Conservation (phyloP, 2,888 invertebrate species). For the Drosophila kambysellisi region DNA sequence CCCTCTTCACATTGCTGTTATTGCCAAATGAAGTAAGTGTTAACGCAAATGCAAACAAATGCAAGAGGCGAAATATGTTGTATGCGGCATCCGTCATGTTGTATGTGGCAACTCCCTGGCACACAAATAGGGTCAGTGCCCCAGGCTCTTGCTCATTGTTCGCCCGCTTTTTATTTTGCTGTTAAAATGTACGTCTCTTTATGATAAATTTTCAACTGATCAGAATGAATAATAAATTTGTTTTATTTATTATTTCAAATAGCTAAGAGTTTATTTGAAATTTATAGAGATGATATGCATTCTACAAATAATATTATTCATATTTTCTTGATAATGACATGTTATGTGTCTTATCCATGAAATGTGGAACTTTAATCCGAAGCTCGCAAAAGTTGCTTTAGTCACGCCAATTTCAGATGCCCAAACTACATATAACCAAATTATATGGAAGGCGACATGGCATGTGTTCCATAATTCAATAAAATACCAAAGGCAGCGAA, state of each 20-base stretch:
- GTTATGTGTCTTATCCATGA: background rate
- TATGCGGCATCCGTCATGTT: slow-evolving; percentile 32
- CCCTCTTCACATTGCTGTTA: slow-evolving; percentile 9
- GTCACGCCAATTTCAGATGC: slow-evolving; percentile 2
- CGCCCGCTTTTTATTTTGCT: background rate
- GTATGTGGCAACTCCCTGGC: slow-evolving; percentile 29
- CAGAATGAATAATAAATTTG: background rate
- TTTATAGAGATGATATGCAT: background rate
- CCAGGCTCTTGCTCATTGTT: slow-evolving; percentile 32
- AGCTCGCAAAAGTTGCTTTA: background rate
- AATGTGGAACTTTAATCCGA: background rate
- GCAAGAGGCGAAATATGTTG: slow-evolving; percentile 23
- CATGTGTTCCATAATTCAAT: slow-evolving; percentile 52
- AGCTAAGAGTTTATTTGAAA: no score
- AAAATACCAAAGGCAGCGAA: slow-evolving; percentile 47
- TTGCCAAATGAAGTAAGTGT: slow-evolving; percentile 77
- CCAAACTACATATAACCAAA: slow-evolving; percentile 34
- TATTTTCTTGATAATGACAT: background rate
- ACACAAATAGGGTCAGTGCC: slow-evolving; percentile 62
- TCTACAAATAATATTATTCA: background rate
- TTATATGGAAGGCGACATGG: slow-evolving; percentile 16
- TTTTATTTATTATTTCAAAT: background rate
- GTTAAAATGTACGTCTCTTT: background rate
- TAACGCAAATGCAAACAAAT: slow-evolving; percentile 73
- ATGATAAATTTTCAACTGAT: background rate